These are phyloP conservation scores for Drosophila falleni DNA, from an alignment of 2,888 invertebrate species.

Conservation along the genomic window DNA sequence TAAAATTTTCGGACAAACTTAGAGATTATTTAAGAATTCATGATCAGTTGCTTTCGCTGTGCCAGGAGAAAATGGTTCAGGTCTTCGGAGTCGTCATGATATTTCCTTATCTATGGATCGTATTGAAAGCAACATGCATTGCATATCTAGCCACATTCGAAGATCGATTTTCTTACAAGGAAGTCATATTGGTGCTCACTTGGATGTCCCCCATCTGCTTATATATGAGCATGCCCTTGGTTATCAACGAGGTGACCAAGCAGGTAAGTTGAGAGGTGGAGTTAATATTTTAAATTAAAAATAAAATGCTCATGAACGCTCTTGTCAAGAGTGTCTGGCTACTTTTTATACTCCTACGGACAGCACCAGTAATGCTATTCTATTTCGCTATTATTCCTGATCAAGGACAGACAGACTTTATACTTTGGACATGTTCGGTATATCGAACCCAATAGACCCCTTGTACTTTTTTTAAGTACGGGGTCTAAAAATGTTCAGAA, in stretches of 20 bases:
- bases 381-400: no score
- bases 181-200: slow-evolving; percentile 1
- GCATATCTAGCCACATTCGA: slow-evolving; percentile 25
- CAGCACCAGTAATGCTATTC: no score
- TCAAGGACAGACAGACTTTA: no score
- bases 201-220: slow-evolving; percentile 33
- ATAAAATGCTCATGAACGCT: no score
- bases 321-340: no score
- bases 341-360: no score
- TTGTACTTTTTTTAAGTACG: no score
- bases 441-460: no score
- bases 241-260: slow-evolving; percentile 25
- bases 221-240: slow-evolving; percentile 40
- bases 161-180: slow-evolving; percentile 25
- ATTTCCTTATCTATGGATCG: slow-evolving; percentile 18
- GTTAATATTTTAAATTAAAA: not conserved
- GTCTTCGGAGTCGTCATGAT: slow-evolving; percentile 36
- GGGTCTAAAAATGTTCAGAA: no score
- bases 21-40: slow-evolving; percentile 1
- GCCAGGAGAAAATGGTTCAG: slow-evolving; percentile 27
- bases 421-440: no score
- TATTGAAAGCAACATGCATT: slow-evolving; percentile 28
- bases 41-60: slow-evolving; percentile 33
- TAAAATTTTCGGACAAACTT: not conserved
- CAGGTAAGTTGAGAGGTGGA: slow-evolving; percentile 39